Evolutionary conservation across 2,888 invertebrate genomes (phyloP), one percentile per base, ranked within the genome.

Genomic region (Polydrusus cervinus): DNA sequence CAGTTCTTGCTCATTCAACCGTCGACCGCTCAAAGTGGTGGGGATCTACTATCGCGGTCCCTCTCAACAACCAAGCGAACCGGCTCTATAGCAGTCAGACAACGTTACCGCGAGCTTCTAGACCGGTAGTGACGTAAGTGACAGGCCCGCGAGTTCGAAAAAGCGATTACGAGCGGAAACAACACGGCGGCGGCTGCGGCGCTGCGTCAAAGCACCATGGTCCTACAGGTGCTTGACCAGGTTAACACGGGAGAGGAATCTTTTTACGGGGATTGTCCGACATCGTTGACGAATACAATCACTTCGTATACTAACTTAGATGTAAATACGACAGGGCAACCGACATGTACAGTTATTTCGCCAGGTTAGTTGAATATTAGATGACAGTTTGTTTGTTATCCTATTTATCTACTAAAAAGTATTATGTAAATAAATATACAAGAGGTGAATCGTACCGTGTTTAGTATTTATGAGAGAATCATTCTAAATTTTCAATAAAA

Each of bases 141-240:
- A 40, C 47, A 25, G 16, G 18, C 20, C 25, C 62, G 65, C 49
- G 65, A 72, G 57, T 65, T 72, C 49, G 9, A 10, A 51, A 66
- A 55, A 57, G 49, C 61, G 62, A 61, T 67, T 64, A 60, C 64
- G 61, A 72, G 60, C 71, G 77, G 77, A 74, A 74, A 74, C 71
- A 86, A 83, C 82, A 87, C 86, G 87, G 88, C 88, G 84, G 86
- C 88, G 64, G 72, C 75, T 66, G 75, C 75, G 71, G 61, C 78
- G 9, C 43, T 78, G 68, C 86, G 87, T 87, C 82, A 88, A 89
- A 88, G 90, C 90, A 89, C 89, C 87, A 93, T 93, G 93, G 93
- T 93, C 87, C 90, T 93, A 85, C 93, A 93, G 88, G 92, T 93
- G 90, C 89, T 92, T 84, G 90, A 90, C 86, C 88, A 90, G 81